Evolutionary conservation across 2,888 invertebrate genomes (phyloP), one percentile per base, ranked within the genome.

Genomic region (Thecophora atra): DNA sequence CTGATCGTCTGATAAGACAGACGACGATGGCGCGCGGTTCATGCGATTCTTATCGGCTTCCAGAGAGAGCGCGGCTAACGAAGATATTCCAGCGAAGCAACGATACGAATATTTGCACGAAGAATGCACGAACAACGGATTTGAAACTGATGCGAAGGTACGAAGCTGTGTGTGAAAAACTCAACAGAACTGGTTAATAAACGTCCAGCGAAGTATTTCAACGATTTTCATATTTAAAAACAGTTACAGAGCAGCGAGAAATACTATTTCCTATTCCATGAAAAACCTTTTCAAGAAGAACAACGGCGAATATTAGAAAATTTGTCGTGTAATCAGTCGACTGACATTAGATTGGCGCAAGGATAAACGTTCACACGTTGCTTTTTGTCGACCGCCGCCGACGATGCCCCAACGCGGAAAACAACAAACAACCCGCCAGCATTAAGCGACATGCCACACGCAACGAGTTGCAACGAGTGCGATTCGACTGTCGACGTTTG

Each of bases 391-490:
- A 37, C 63, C 51, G 37, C 68, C 56, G 68, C 68, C 68, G 44
- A 58, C 58, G 19, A 19, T 42, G 30, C 13, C 37, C 15, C 21
- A 30, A 17, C 11, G 68, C n/a, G 24, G 58, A 19, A 47, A 19
- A 58, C 21, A 30, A 17, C 21, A 68, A 42, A 37, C 56, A 47
- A 19, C 47, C 70, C 21, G 51, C 51, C 62, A 60, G 30, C 51
- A 62, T 26, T 70, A 62, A 62, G 52, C 52, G 62, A 30, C 44
- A 24, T 70, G 70, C 70, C 70, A 70, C 70, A 70, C 70, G 52
- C 70, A 58, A 63, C 11, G 58, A 28, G 28, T 58, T 11, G 26
- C 26, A 28, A 17, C 17, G 51, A 58, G 47, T 52, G 62, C 70
- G 70, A 70, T 52, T 47, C 52, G 51, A 62, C 62, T 62, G 52